Evolutionary conservation across 2,797 vertebrate species (phyloP).

Genomic region (Antennarius maculatus): DNA sequence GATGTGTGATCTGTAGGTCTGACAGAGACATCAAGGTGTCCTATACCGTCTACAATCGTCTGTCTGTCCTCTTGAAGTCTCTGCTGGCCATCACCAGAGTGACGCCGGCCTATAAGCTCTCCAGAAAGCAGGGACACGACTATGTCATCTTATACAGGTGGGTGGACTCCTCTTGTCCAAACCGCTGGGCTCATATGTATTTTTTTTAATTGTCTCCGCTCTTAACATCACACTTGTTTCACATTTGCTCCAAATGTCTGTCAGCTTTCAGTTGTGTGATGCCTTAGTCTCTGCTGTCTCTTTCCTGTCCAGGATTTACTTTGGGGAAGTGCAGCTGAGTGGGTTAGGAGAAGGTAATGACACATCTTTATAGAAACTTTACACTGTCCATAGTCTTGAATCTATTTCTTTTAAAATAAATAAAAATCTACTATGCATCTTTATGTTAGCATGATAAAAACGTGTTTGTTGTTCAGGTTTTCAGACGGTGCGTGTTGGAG

Average conservation of each 20-base stretch:
- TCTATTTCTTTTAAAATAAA: no score
- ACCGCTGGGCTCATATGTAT: not conserved
- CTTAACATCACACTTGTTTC: no score
- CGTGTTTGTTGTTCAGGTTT: slow-evolving; percentile 83
- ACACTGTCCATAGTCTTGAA: no score
- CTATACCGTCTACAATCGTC: slow-evolving; percentile 96
- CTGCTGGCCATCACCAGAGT: slow-evolving; percentile 97
- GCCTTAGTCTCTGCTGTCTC: not conserved
- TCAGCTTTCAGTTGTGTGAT: not conserved
- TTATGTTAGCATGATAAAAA: not conserved
- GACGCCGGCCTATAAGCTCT: slow-evolving; percentile 96
- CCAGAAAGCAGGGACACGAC: slow-evolving; percentile 97
- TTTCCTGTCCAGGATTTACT: slow-evolving; percentile 89
- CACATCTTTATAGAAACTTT: no score
- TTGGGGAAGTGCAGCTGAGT: slow-evolving; percentile 94
- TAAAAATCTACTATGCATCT: no score
- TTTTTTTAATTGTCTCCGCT: not conserved
- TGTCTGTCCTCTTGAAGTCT: slow-evolving; percentile 96
- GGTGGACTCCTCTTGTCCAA: not conserved
- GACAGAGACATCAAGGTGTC: slow-evolving; percentile 99
- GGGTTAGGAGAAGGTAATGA: slow-evolving; percentile 95
- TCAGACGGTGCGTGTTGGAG: slow-evolving; percentile 95
- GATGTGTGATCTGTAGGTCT: slow-evolving; percentile 80
- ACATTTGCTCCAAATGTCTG: not conserved
- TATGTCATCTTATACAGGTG: slow-evolving; percentile 99